Percentiles rank a stretch among this genome's conserved stretches.
phyloP scores from a whole-genome alignment of 2,888 invertebrate genomes.

The Pheosia gnoma region DNA sequence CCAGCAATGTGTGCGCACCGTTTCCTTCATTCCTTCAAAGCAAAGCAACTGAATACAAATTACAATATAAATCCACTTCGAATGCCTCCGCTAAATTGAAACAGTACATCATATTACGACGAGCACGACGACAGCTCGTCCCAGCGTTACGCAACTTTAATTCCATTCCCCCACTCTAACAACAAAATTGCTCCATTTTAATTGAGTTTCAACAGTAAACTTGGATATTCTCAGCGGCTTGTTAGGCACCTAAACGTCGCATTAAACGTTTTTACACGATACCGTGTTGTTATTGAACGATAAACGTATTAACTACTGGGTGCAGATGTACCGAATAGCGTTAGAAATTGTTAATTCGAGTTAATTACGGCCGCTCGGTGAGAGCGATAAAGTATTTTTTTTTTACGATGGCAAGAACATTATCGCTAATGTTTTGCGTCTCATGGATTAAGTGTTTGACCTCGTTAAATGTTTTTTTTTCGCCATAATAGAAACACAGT shows the following conservation, averaged over 20 bases:
- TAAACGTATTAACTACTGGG: constrained; percentile 68
- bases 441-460: constrained; percentile 68
- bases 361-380: constrained; percentile 71
- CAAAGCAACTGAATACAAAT: constrained; percentile 1
- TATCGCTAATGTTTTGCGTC: constrained; percentile 70
- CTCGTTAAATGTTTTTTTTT: constrained; percentile 27
- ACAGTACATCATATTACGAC: constrained; percentile 27
- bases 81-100: constrained; percentile 15
- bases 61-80: constrained; percentile 3
- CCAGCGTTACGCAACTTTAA: constrained; percentile 60
- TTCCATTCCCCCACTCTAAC: constrained; percentile 37
- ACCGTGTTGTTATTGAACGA: constrained; percentile 61
- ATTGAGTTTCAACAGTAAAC: constrained; percentile 72
- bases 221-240: constrained; percentile 59
- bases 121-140: constrained; percentile 18
- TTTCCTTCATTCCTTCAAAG: neutral
- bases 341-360: constrained; percentile 73
- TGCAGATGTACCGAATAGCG: constrained; percentile 69
- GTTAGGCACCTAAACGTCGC: constrained; percentile 61
- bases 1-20: neutral
- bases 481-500: neutral
- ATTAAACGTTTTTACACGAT: constrained; percentile 40
- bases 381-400: constrained; percentile 65
- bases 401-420: constrained; percentile 68
- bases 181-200: constrained; percentile 73